Evolutionary conservation across 2,113 vertebrate species (phyloP).

Genomic region (Scolopax mira): DNA sequence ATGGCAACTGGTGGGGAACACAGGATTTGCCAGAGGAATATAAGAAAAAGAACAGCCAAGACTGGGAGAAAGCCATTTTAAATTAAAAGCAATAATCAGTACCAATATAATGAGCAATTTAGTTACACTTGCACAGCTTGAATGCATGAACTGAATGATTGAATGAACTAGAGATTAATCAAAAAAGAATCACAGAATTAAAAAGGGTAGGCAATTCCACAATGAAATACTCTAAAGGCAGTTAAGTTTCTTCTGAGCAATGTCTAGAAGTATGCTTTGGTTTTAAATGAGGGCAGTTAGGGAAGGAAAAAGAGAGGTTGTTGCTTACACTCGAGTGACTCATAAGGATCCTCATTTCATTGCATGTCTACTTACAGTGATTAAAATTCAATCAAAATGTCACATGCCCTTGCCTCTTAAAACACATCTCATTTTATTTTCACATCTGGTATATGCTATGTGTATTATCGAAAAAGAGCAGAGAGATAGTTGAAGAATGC

Average conservation of each 20-base stretch:
- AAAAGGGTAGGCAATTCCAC: background rate
- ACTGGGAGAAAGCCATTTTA: background rate
- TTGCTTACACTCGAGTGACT: conserved; percentile 20
- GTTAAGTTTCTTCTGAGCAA: background rate
- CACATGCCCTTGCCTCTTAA: background rate
- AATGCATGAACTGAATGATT: background rate
- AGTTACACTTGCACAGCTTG: background rate
- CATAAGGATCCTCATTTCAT: conserved; percentile 45
- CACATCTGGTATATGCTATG: background rate
- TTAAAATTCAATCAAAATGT: conserved; percentile 45
- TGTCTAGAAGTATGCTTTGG: background rate
- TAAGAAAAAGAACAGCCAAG: background rate
- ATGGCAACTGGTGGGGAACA: background rate
- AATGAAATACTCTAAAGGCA: background rate
- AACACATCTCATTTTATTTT: conserved; percentile 40
- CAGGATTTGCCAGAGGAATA: background rate
- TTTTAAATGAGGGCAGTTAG: conserved; percentile 18
- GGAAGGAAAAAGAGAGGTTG: background rate
- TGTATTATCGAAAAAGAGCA: conserved; percentile 4
- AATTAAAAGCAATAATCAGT: conserved; percentile 14
- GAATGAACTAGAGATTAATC: conserved; percentile 11
- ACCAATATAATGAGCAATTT: background rate
- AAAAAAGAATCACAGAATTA: background rate
- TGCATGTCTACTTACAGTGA: conserved; percentile 34
- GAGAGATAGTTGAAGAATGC: conserved; percentile 26